Evolutionary conservation across 1,140 invertebrate genomes (phyloP), one percentile per base, ranked within the genome.

Genomic region (Coenobita brevimanus): DNA sequence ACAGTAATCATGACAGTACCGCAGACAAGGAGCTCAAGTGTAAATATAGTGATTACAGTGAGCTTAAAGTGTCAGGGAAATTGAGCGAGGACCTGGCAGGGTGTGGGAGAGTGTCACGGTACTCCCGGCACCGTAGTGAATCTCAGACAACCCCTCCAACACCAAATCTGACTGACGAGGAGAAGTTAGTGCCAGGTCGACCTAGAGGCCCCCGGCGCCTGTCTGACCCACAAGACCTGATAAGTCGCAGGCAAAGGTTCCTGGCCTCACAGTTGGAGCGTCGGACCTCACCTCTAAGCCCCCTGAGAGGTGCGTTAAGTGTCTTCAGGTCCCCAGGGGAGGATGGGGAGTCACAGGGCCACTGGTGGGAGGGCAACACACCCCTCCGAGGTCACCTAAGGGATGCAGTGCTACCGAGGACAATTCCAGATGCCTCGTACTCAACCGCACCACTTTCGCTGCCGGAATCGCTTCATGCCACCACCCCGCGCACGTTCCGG

Each of bases 401-500:
- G 36, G 50, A n/a, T 0, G 54, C 17, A 15, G 33, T 76, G 8
- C n/a, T 83, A 2, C 33, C 78, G 3, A 38, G 69, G 17, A 41
- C 82, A 33, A 64, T 84, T 17, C 41, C 67, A 8, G 86, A 88
- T 15, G n/a, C n/a, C n/a, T 33, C 86, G 15, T 88, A 88, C 50
- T 60, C 79, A 3, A 67, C 83, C 38, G 75, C 89, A 33, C 89
- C 85, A 2, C 67, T 87, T 24, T 89, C 89, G n/a, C 50, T 89
- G 54, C 82, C 89, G 36, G 60, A 62, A 15, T 75, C 79, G 0
- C 71, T 88, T 27, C 73, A 75, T 36, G 71, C 84, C n/a, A 60
- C 90, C 41, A 79, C 88, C 3, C 90, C 89, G 46, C 78, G 88
- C 36, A 84, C 90, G 60, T 93, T 92, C 90, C 95, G 95, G 91